Evolutionary conservation across 2,113 vertebrate genomes (phyloP).

Genomic region (Charina bottae): DNA sequence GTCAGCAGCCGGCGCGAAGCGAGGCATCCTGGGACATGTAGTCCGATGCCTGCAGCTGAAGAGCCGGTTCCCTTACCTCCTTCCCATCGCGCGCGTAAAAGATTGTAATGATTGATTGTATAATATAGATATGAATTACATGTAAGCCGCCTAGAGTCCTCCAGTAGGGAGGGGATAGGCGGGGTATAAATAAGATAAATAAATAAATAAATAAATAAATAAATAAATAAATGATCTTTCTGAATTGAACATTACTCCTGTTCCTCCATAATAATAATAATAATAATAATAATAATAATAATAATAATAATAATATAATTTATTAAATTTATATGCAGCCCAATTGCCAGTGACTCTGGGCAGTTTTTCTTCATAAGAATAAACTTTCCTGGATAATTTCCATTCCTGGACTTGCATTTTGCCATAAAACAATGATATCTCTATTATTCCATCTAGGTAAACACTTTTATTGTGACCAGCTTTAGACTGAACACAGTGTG

Average conservation of each 20-base stretch:
- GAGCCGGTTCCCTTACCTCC: too few relatives aligned
- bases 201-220: too few relatives aligned
- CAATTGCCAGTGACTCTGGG: not conserved
- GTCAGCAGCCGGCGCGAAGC: too few relatives aligned
- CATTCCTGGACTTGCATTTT: not conserved
- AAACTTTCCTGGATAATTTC: not conserved
- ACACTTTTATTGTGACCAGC: not conserved
- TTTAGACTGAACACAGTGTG: not conserved
- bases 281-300: not conserved
- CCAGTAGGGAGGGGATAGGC: too few relatives aligned
- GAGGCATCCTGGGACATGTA: too few relatives aligned
- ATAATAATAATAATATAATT: not conserved
- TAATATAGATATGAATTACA: too few relatives aligned
- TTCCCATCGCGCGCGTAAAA: too few relatives aligned
- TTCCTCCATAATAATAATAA: not conserved
- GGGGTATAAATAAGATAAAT: too few relatives aligned
- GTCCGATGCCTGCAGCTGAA: too few relatives aligned
- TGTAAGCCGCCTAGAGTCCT: too few relatives aligned
- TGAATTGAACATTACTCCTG: not conserved
- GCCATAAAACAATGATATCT: not conserved
- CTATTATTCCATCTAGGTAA: not conserved
- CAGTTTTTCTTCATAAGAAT: not conserved
- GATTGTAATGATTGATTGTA: too few relatives aligned
- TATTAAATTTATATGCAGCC: not conserved
- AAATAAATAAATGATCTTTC: too few relatives aligned